Percentiles rank a stretch among this genome's conserved stretches.
phyloP scores from a whole-genome alignment of 2,797 vertebrate species.

The Rhinatrema bivittatum region DNA sequence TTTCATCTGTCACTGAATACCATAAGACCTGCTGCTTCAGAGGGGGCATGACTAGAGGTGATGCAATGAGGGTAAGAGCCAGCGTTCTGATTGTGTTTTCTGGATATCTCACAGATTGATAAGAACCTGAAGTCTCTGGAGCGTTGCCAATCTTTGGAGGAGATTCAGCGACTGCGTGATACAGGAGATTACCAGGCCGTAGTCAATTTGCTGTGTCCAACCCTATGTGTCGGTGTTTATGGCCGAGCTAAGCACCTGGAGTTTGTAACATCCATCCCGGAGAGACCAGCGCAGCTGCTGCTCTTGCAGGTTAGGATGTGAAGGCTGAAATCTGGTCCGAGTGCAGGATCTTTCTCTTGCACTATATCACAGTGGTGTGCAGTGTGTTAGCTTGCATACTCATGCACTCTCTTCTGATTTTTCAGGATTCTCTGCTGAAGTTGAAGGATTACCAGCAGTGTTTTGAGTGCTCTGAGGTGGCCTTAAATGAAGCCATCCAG shows the following conservation, averaged over 20 bases:
- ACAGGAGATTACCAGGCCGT: constrained; percentile 80
- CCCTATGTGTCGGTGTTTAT: constrained; percentile 64
- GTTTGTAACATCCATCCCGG: constrained; percentile 85
- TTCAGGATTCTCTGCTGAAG: constrained; percentile 81
- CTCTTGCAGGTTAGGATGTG: constrained; percentile 74
- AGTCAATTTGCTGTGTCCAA: constrained; percentile 82
- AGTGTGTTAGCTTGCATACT: too few relatives aligned
- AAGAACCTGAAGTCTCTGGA: constrained; percentile 93
- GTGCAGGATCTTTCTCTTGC: too few relatives aligned
- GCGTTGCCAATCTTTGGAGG: constrained; percentile 94
- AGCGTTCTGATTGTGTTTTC: too few relatives aligned
- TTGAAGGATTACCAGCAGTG: constrained; percentile 80
- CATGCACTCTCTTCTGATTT: constrained; percentile 8
- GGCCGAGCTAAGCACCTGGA: constrained; percentile 76
- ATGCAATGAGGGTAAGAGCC: too few relatives aligned
- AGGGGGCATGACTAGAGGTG: too few relatives aligned
- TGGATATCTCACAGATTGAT: constrained; percentile 81
- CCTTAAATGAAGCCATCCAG: constrained; percentile 87
- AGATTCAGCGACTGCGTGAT: constrained; percentile 92
- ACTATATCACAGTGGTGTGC: too few relatives aligned
- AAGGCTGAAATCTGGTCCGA: too few relatives aligned
- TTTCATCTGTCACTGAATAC: too few relatives aligned
- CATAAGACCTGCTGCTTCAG: too few relatives aligned
- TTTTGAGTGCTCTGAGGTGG: constrained; percentile 82
- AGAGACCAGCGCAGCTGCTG: constrained; percentile 88